Base-by-base conservation (phyloP, 2,113 vertebrate species). In the Pica pica region DNA sequence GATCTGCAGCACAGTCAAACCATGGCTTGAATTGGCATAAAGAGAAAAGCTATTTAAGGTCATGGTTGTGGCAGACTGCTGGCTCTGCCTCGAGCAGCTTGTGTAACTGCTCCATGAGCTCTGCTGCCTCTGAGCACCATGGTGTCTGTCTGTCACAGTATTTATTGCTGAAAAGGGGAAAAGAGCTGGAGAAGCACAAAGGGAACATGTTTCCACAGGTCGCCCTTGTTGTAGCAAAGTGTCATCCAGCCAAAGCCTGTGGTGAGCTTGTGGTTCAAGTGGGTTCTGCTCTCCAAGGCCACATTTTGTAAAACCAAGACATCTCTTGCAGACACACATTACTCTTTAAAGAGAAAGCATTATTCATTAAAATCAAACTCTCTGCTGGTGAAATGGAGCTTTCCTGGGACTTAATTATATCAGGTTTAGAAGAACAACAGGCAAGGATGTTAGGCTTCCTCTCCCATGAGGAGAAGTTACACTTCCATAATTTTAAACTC, bases 41-140 rank as follows among this genome's bases (percentile, higher is more conserved):
- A 47, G 90, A 69, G 81, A 59, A 83, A 93, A 91, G 81, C 50
- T 71, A 50, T 89, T 80, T 93, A 55, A 95, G 93, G 89, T 94
- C 92, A 74, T 52, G 85, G 47, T 21, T 90, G 88, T 95, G 87
- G 79, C 82, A 96, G 87, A 83, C 93, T 87, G 63, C 82, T 92
- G 56, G 47, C 47, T 70, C 83, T 83, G 82, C 53, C 85, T 88
- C 11, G 55, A 86, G 82, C 82, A 95, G 78, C 78, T 70, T 94
- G 87, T 94, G 44, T 46, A 77, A 83, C 83, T 90, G 85, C 79
- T 94, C 68, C 88, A 83, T 11, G 53, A 67, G 88, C 44, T 86
- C 71, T 86, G 16, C 71, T 86, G 90, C 56, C 90, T 96, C 71
- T 10, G 20, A 90, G 60, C 44, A 22, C 59, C 71, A 71, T 64